Base-by-base conservation (phyloP, 2,888 invertebrate genomes). In the Melinaea menophilus region DNA sequence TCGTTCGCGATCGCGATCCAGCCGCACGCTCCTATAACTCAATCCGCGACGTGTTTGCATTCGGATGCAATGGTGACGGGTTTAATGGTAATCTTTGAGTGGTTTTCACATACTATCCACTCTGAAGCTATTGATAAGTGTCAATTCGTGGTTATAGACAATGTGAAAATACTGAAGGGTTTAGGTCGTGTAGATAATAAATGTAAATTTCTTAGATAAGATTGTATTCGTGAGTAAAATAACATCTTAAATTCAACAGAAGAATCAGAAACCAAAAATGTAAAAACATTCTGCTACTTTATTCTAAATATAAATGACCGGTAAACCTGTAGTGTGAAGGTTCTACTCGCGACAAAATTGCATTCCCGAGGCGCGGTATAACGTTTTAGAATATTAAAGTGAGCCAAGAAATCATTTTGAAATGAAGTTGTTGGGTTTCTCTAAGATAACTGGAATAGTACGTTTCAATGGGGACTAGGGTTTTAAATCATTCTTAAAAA, bases 11-110 rank as follows among this genome's bases (percentile, higher is more conserved):
- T 71, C 73, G 73, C 73, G 75, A 72, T 68, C 67, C 59, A 57
- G 54, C 56, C 65, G 56, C 64, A 59, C 66, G 58, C 66, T 63
- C 60, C 70, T 69, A 77, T 78, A 79, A 84, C 79, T 79, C 80
- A 75, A 81, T 82, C 78, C 72, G 74, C 74, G 69, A 78, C 77
- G 75, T 79, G 79, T 81, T 81, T 80, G 80, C 76, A 76, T 80
- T 77, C 72, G 75, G 73, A 76, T 80, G 75, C 74, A 73, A 74
- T 73, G 69, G 72, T 74, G 73, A 68, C 74, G 74, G 72, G 72
- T 74, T 76, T 76, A 74, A 68, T 71, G 69, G 71, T 73, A 72
- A 76, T 72, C 72, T 71, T 69, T 65, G 68, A 73, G 67, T 71
- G 70, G 68, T 69, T 68, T 72, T 67, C 62, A 72, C 69, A 71